Percentiles rank a stretch among this genome's conserved stretches.
Evolutionary conservation across 2,888 invertebrate species (phyloP).

Genomic region (Rosalia funebris): DNA sequence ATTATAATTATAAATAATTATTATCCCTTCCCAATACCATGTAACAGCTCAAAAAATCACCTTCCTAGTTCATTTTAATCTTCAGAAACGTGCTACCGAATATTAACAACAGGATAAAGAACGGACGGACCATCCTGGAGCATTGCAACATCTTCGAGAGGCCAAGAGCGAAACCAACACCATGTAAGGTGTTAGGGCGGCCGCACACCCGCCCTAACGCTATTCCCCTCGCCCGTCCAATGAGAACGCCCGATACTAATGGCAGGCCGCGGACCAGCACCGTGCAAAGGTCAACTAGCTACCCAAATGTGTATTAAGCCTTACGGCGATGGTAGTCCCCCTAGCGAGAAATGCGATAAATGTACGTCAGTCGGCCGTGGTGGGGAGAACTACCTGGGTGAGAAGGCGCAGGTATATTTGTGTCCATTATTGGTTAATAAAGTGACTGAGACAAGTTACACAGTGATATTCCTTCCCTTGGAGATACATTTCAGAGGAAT

Average conservation of each 20-base stretch:
- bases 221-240: not conserved
- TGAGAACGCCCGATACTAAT: not conserved
- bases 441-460: constrained; percentile 31
- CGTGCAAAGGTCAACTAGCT: constrained; percentile 31
- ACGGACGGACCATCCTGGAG: no score
- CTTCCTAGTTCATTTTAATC: no score
- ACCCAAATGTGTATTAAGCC: constrained; percentile 37
- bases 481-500: constrained; percentile 19
- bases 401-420: constrained; percentile 42
- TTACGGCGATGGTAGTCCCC: constrained; percentile 18
- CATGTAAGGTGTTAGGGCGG: not conserved
- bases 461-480: constrained; percentile 27
- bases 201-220: not conserved
- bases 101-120: no score
- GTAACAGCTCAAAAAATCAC: no score
- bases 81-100: no score
- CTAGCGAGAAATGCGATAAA: constrained; percentile 21
- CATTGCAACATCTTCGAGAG: no score
- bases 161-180: not conserved
- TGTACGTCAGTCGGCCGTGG: constrained; percentile 25
- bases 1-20: no score
- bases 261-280: not conserved
- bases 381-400: constrained; percentile 37
- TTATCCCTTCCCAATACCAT: no score
- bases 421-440: constrained; percentile 40